Conservation (phyloP, 2,888 invertebrate species). For the Nomada goodeniana region DNA sequence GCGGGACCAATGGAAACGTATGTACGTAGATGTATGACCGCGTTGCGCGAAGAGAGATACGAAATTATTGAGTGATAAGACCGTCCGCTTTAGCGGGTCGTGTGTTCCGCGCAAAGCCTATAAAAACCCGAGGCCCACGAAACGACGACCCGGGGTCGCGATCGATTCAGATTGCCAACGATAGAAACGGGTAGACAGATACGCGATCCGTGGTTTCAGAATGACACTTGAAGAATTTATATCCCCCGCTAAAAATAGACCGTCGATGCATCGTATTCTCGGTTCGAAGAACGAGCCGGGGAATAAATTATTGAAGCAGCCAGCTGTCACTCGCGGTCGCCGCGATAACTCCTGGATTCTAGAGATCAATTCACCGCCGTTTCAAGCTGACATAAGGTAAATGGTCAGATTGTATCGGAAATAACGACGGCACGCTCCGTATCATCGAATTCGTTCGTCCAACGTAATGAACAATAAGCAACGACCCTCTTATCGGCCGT, state of each 20-base stretch:
- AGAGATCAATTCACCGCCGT: conserved; percentile 2
- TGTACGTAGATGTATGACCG: too few relatives aligned
- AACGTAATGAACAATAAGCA: neutral
- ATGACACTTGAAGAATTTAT: conserved; percentile 31
- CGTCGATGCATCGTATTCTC: conserved; percentile 38
- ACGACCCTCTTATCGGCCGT: neutral
- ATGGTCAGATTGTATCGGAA: conserved; percentile 2
- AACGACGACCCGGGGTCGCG: neutral
- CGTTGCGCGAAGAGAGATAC: neutral
- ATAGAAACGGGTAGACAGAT: neutral
- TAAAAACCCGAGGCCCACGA: neutral
- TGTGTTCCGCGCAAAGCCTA: too few relatives aligned
- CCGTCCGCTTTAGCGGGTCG: too few relatives aligned
- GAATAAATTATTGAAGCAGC: conserved; percentile 40
- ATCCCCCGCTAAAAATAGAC: conserved; percentile 33
- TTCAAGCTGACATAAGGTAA: conserved; percentile 6
- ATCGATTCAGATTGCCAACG: neutral
- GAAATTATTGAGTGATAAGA: neutral
- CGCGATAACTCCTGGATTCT: conserved; percentile 21
- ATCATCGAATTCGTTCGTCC: neutral
- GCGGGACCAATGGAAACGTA: neutral
- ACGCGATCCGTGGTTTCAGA: neutral
- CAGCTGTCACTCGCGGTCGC: conserved; percentile 24
- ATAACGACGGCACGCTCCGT: neutral
- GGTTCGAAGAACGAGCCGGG: conserved; percentile 25